Percentiles rank a stretch among this genome's conserved stretches.
Evolutionary conservation across 1,140 invertebrate species (phyloP).

Genomic region (Cydia splendana): DNA sequence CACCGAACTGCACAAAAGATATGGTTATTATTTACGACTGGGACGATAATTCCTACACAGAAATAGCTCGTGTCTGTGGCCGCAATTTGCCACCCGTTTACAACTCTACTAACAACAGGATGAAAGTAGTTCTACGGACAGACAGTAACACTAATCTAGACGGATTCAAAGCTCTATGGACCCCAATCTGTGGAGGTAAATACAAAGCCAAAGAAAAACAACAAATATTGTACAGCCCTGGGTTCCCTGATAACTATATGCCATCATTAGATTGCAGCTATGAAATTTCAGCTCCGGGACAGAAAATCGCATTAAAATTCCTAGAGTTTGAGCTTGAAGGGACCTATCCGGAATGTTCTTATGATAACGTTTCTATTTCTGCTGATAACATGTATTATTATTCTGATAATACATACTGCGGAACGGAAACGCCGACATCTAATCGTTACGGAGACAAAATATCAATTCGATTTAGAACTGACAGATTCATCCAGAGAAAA

Average conservation of each 20-base stretch:
- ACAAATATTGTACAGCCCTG: conserved; percentile 86
- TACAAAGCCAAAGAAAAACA: conserved; percentile 79
- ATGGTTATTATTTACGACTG: conserved; percentile 79
- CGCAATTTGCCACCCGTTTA: conserved; percentile 81
- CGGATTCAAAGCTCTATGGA: conserved; percentile 86
- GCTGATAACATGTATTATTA: conserved; percentile 42
- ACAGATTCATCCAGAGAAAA: conserved; percentile 66
- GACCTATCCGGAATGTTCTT: conserved; percentile 57
- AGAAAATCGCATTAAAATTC: conserved; percentile 56
- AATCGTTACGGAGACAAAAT: conserved; percentile 44
- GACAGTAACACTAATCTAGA: conserved; percentile 83
- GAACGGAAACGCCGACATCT: conserved; percentile 50
- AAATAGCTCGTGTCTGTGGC: conserved; percentile 86
- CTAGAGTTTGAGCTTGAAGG: conserved; percentile 69
- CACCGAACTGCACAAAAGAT: conserved; percentile 88
- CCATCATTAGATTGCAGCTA: conserved; percentile 85
- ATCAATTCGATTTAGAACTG: conserved; percentile 63
- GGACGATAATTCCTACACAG: conserved; percentile 76
- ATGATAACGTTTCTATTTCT: conserved; percentile 62
- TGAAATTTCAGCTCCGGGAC: conserved; percentile 76
- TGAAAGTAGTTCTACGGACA: conserved; percentile 87
- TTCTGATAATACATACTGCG: conserved; percentile 53
- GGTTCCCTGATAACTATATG: conserved; percentile 84
- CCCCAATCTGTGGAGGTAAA: conserved; percentile 86
- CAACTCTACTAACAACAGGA: conserved; percentile 83